These are phyloP conservation scores for Mythimna vitellina DNA, from an alignment of 2,888 invertebrate species.

Conservation along the genomic window DNA sequence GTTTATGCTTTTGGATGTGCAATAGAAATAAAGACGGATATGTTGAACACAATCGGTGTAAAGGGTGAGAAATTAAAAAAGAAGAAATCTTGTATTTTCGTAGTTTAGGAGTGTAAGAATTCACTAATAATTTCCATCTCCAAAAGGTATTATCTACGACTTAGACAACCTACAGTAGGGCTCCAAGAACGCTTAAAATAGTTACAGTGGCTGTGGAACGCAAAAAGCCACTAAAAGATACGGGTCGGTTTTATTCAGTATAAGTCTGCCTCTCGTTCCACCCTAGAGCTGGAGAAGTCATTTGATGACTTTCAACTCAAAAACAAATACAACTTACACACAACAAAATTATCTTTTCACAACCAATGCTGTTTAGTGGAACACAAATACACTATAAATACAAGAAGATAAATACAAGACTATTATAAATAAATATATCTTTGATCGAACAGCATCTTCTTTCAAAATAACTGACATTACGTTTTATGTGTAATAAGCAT, in stretches of 20 bases:
- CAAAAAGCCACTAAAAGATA: no score
- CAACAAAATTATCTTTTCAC: no score
- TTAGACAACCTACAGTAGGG: not conserved
- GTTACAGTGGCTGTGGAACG: no score
- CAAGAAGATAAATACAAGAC: no score
- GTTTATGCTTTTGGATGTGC: not conserved
- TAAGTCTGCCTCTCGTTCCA: no score
- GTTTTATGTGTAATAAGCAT: constrained; percentile 54
- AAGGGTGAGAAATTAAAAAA: not conserved
- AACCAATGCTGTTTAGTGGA: not conserved
- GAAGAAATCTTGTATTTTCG: not conserved
- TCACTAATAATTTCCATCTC: not conserved
- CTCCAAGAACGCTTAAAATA: no score
- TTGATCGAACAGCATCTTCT: constrained; percentile 38
- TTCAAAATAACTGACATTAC: constrained; percentile 51
- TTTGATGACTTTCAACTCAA: no score
- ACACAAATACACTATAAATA: constrained; percentile 5
- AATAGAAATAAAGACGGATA: not conserved
- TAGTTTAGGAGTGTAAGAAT: not conserved
- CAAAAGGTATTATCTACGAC: not conserved
- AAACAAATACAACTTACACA: no score
- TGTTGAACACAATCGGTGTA: no score
- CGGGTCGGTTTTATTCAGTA: no score
- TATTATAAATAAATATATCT: constrained; percentile 33
- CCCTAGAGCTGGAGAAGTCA: no score